phyloP scores from a whole-genome alignment of 2,888 invertebrate genomes.

The Tetrapedia diversipes region DNA sequence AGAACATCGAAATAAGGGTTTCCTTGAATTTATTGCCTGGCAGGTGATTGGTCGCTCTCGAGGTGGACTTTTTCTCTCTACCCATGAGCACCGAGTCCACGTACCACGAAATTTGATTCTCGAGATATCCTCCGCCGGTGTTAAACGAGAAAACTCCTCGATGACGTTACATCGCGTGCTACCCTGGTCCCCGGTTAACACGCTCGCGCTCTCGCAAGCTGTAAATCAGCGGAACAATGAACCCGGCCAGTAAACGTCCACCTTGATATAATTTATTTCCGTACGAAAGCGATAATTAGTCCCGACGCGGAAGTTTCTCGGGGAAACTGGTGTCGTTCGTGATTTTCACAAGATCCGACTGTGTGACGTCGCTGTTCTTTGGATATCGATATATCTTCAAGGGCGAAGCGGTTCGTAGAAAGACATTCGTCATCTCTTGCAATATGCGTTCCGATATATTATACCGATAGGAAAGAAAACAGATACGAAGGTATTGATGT shows the following conservation, averaged over 20 bases:
- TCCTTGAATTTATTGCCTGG: slow-evolving; percentile 49
- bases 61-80: neutral
- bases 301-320: slow-evolving; percentile 12
- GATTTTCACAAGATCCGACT: slow-evolving; percentile 17
- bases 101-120: slow-evolving; percentile 62
- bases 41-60: slow-evolving; percentile 49
- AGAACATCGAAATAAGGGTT: slow-evolving; percentile 45
- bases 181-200: neutral
- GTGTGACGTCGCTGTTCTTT: too few relatives aligned
- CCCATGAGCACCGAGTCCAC: neutral
- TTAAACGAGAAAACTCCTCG: slow-evolving; percentile 42
- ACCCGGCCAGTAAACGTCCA: slow-evolving; percentile 63
- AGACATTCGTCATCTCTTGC: slow-evolving; percentile 25
- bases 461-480: slow-evolving; percentile 19
- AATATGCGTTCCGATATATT: slow-evolving; percentile 32
- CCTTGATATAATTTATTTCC: slow-evolving; percentile 64
- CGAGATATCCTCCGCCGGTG: slow-evolving; percentile 48
- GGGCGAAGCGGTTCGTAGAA: slow-evolving; percentile 33
- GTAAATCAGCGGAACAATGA: slow-evolving; percentile 68
- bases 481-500: slow-evolving; percentile 14
- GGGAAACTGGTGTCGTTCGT: slow-evolving; percentile 5
- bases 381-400: slow-evolving; percentile 35
- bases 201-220: slow-evolving; percentile 25
- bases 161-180: slow-evolving; percentile 51
- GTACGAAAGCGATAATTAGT: slow-evolving; percentile 63